phyloP scores from a whole-genome alignment of 1,140 invertebrate species.

The Amphibalanus amphitrite region DNA sequence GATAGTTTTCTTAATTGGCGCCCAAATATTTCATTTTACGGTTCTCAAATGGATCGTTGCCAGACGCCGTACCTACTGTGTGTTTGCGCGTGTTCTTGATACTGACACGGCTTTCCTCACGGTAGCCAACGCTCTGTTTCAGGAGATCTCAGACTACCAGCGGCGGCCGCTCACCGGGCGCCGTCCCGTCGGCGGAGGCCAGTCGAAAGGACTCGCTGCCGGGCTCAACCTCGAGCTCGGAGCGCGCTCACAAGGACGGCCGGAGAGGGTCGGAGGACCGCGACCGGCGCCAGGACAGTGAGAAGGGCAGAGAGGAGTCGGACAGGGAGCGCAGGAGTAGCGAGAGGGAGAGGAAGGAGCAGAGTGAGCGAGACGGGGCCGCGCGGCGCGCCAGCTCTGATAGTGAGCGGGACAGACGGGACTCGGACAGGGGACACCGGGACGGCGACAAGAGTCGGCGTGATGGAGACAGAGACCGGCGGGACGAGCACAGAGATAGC shows the following conservation, averaged over 20 bases:
- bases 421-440: neutral
- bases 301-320: neutral
- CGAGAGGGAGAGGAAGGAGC: constrained; percentile 2
- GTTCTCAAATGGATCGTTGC: too few relatives aligned
- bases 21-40: too few relatives aligned
- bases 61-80: too few relatives aligned
- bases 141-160: neutral
- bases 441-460: neutral
- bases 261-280: neutral
- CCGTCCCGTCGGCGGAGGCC: neutral
- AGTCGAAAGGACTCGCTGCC: constrained; percentile 1
- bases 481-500: too few relatives aligned
- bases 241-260: neutral
- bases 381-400: neutral
- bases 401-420: neutral
- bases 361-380: constrained; percentile 4
- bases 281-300: constrained; percentile 3
- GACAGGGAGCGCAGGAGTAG: neutral
- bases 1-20: too few relatives aligned
- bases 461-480: neutral
- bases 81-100: too few relatives aligned
- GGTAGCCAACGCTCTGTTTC: neutral
- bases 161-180: too few relatives aligned
- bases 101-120: neutral
- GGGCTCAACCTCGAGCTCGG: neutral